A percentile compares a stretch with the other conserved stretches of the same genome.
Conservation (phyloP, 2,113 vertebrate species). For the Gobio gobio region DNA sequence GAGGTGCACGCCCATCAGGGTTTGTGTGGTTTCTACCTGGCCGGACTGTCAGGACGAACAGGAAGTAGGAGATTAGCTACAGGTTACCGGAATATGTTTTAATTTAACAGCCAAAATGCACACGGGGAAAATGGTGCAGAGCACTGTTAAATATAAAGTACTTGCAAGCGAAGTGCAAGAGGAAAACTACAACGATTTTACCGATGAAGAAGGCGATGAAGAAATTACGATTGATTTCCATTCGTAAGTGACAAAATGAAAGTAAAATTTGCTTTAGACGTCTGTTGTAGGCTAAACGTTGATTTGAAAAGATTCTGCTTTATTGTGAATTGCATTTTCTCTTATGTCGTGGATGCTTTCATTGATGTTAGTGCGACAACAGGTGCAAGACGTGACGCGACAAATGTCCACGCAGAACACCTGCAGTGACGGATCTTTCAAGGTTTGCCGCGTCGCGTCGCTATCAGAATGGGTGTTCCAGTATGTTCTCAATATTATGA, state of each 20-base stretch:
- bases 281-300: background rate
- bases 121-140: slow-evolving; percentile 39
- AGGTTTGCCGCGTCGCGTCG: background rate
- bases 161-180: slow-evolving; percentile 37
- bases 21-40: slow-evolving; percentile 6
- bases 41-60: slow-evolving; percentile 17
- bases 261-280: slow-evolving; percentile 1
- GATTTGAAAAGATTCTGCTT: background rate
- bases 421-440: background rate
- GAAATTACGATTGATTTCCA: slow-evolving; percentile 46
- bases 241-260: slow-evolving; percentile 53
- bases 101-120: background rate
- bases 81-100: background rate
- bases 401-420: background rate
- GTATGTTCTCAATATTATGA: background rate
- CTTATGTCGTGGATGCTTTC: background rate
- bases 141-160: slow-evolving; percentile 57
- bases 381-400: background rate
- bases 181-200: slow-evolving; percentile 1
- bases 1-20: background rate
- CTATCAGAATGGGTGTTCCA: background rate
- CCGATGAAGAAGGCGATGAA: slow-evolving; percentile 40
- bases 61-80: slow-evolving; percentile 11
- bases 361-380: background rate
- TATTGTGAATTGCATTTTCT: background rate